These are phyloP conservation scores for Felis chaus DNA, from an alignment of 2,113 vertebrate genomes.

Conservation along the genomic window DNA sequence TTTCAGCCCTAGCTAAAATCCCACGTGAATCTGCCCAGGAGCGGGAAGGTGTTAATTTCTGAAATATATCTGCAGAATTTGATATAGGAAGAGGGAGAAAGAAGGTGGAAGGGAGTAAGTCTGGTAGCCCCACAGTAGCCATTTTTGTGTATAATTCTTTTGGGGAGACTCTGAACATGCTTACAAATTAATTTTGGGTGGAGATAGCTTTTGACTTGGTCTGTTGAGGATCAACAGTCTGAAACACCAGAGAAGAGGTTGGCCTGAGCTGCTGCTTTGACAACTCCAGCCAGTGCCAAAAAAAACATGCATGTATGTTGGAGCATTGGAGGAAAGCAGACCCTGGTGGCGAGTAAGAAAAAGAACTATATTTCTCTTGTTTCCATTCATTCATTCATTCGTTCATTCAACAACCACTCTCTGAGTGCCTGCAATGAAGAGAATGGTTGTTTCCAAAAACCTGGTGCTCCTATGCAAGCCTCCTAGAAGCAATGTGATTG, in stretches of 20 bases:
- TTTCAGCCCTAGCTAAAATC: slow-evolving; percentile 19
- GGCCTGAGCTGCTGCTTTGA: slow-evolving; percentile 18
- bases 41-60: slow-evolving; percentile 1
- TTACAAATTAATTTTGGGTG: slow-evolving; percentile 42
- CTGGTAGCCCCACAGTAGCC: background rate
- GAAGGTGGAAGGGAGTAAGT: background rate
- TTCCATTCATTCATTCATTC: background rate
- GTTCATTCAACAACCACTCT: slow-evolving; percentile 48
- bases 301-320: slow-evolving; percentile 12
- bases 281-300: background rate
- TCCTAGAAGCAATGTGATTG: background rate
- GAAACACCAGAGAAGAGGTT: slow-evolving; percentile 31
- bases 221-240: background rate
- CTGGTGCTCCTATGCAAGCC: background rate
- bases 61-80: background rate
- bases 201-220: slow-evolving; percentile 44
- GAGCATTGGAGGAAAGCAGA: slow-evolving; percentile 25
- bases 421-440: slow-evolving; percentile 40
- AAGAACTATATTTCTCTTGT: slow-evolving; percentile 14
- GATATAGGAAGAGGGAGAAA: slow-evolving; percentile 42
- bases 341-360: slow-evolving; percentile 35
- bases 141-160: slow-evolving; percentile 28
- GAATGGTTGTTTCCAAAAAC: slow-evolving; percentile 9
- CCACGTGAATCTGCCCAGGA: background rate
- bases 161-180: background rate